Conservation (phyloP, 2,113 vertebrate species). For the Brachypodius melanocephalos region DNA sequence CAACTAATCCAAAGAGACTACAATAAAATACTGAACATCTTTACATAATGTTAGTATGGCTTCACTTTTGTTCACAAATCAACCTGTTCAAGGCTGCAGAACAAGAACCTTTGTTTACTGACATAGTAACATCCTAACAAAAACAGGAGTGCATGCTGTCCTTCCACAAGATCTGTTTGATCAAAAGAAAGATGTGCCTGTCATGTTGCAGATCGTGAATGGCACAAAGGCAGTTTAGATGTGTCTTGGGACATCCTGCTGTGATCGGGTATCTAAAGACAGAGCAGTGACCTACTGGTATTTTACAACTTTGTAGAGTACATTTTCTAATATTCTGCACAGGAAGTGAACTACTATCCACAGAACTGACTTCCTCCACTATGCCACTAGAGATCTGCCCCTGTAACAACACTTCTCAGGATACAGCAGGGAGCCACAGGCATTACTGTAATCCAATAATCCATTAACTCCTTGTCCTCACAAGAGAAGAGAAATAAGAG, state of each 20-base stretch:
- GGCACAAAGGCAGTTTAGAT: neutral
- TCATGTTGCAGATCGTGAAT: neutral
- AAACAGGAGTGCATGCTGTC: neutral
- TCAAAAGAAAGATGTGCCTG: neutral
- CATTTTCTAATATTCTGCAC: neutral
- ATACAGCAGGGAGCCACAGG: neutral
- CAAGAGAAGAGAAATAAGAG: neutral
- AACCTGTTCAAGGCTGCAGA: neutral
- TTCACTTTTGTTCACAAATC: neutral
- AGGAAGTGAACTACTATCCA: neutral
- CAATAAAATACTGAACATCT: neutral
- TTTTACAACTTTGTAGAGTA: neutral
- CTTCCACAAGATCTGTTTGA: neutral
- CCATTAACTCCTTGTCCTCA: neutral
- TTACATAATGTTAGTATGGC: neutral
- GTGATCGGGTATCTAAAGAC: neutral
- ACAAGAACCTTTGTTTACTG: neutral
- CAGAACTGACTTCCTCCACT: neutral
- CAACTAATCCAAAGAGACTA: neutral
- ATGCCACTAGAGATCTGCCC: neutral
- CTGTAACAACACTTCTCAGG: neutral
- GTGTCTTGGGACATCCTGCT: neutral
- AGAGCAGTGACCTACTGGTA: neutral
- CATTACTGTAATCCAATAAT: conserved; percentile 28
- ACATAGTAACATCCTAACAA: neutral